A percentile compares a stretch with the other conserved stretches of the same genome.
Conservation (phyloP, 2,113 vertebrate species). For the Vidua macroura region DNA sequence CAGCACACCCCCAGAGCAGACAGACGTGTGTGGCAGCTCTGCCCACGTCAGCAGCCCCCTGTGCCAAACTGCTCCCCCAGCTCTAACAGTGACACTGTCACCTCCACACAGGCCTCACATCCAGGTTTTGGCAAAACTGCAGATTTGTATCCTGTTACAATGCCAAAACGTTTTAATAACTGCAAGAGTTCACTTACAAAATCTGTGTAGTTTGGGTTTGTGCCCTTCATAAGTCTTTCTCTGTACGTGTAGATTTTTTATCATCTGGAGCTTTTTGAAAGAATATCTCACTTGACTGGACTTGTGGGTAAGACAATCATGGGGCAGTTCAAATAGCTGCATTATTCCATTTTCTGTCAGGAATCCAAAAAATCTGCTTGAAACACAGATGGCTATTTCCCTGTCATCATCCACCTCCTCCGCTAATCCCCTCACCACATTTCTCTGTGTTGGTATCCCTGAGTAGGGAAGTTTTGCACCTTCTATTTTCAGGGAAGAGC, state of each 20-base stretch:
- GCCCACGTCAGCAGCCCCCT: neutral
- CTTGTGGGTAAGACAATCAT: neutral
- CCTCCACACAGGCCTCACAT: neutral
- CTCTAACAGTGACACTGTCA: neutral
- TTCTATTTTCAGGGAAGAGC: neutral
- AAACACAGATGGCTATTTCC: constrained; percentile 31
- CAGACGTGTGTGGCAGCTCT: neutral
- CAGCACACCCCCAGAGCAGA: rapidly evolving
- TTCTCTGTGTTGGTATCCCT: neutral
- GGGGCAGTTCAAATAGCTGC: neutral
- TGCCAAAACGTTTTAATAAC: constrained; percentile 4
- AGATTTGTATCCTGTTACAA: neutral
- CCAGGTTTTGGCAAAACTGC: neutral
- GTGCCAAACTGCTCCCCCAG: neutral
- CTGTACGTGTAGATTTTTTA: neutral
- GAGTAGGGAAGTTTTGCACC: neutral
- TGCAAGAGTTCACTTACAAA: neutral
- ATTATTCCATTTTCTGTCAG: constrained; percentile 8
- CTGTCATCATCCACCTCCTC: neutral
- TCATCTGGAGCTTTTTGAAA: neutral
- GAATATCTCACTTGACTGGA: neutral
- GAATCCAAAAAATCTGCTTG: constrained; percentile 15
- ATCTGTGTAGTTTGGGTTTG: neutral
- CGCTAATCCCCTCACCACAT: neutral
- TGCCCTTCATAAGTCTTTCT: neutral